These are phyloP conservation scores for Apocrypta bakeri DNA, from an alignment of 1,140 invertebrate genomes.

Conservation along the genomic window DNA sequence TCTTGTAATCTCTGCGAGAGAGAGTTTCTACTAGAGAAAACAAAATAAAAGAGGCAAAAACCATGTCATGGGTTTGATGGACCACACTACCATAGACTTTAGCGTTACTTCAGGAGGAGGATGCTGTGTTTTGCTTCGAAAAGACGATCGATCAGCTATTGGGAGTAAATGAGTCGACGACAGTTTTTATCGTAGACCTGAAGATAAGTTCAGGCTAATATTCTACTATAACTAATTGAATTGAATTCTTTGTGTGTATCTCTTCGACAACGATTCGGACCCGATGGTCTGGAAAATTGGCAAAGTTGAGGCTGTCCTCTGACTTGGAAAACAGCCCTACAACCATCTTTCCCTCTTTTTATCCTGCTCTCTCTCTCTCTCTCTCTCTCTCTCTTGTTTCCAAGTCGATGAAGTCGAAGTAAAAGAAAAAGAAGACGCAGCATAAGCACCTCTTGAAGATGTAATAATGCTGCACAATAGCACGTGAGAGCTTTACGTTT, in stretches of 20 bases:
- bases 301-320: background rate
- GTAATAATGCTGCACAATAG: background rate
- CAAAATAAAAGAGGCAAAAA: background rate
- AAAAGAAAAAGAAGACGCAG: background rate
- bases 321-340: background rate
- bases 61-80: background rate
- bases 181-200: no score
- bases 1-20: background rate
- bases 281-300: slow-evolving; percentile 27
- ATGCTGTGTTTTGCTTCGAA: no score
- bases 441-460: background rate
- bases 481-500: background rate
- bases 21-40: background rate
- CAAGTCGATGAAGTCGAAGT: background rate
- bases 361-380: background rate
- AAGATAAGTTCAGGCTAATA: background rate
- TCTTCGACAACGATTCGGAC: background rate
- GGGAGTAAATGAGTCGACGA: no score
- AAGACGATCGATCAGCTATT: no score
- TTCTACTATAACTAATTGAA: background rate
- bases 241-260: background rate
- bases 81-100: background rate
- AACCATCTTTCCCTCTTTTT: background rate
- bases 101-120: no score
- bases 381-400: background rate